Percentiles rank a stretch among this genome's conserved stretches.
phyloP scores from a whole-genome alignment of 2,113 vertebrate species.

The Macrotus californicus region DNA sequence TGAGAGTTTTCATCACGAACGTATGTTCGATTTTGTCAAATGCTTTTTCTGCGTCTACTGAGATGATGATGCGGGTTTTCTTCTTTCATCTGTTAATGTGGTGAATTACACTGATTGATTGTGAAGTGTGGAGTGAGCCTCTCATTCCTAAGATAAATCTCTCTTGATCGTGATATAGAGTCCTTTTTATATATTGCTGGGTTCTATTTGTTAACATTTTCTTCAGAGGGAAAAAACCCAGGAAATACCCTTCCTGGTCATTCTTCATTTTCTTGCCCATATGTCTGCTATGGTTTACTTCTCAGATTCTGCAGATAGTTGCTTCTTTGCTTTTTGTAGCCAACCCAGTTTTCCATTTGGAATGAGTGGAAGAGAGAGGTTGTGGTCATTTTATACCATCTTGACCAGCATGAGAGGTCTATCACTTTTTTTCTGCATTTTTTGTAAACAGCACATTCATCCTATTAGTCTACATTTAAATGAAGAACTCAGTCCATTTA shows the following conservation, averaged over 20 bases:
- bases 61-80: background rate
- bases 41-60: background rate
- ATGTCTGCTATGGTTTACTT: background rate
- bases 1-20: constrained; percentile 10
- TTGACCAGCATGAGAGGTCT: background rate
- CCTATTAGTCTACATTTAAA: background rate
- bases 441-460: background rate
- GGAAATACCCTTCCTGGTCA: background rate
- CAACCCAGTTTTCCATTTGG: background rate
- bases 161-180: background rate
- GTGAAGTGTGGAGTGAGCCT: background rate
- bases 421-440: background rate
- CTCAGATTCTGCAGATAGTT: background rate
- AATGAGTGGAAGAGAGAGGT: background rate
- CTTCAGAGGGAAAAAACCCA: background rate
- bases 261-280: background rate
- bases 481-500: background rate
- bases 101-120: background rate
- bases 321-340: background rate
- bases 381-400: background rate
- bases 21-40: constrained; percentile 9
- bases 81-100: background rate
- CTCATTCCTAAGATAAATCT: background rate
- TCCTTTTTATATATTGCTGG: background rate
- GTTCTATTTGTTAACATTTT: constrained; percentile 11